Conservation (phyloP, 2,888 invertebrate genomes). For the Notocelia uddmanniana region DNA sequence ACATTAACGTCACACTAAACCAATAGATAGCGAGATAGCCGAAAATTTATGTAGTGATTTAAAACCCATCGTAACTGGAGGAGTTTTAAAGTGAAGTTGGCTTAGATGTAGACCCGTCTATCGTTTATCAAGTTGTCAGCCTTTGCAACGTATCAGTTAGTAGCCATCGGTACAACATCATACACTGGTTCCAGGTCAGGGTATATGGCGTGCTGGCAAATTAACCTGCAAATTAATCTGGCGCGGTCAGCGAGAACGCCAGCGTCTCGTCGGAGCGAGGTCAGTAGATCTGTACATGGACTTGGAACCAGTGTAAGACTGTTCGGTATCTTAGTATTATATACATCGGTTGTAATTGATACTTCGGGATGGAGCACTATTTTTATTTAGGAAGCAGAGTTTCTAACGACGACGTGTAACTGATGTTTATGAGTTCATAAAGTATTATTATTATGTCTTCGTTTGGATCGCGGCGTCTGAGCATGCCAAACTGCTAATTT, state of each 20-base stretch:
- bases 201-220: conserved; percentile 7
- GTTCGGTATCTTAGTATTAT: neutral
- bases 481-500: too few relatives aligned
- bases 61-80: too few relatives aligned
- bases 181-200: conserved; percentile 33
- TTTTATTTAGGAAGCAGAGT: too few relatives aligned
- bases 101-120: neutral
- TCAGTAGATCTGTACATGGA: neutral
- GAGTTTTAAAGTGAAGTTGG: neutral
- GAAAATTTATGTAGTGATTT: too few relatives aligned
- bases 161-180: conserved; percentile 1
- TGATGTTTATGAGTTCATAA: too few relatives aligned
- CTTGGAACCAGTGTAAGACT: conserved; percentile 25
- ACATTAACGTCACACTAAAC: too few relatives aligned
- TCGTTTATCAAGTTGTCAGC: neutral
- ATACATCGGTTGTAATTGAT: neutral
- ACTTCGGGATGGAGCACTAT: too few relatives aligned
- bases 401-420: too few relatives aligned
- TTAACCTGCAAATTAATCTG: neutral
- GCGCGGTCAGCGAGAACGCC: neutral
- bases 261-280: neutral
- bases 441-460: too few relatives aligned
- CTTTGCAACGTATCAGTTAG: neutral
- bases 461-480: too few relatives aligned
- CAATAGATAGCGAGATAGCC: too few relatives aligned